phyloP scores from a whole-genome alignment of 1,140 invertebrate species.

The Trichogramma pretiosum region DNA sequence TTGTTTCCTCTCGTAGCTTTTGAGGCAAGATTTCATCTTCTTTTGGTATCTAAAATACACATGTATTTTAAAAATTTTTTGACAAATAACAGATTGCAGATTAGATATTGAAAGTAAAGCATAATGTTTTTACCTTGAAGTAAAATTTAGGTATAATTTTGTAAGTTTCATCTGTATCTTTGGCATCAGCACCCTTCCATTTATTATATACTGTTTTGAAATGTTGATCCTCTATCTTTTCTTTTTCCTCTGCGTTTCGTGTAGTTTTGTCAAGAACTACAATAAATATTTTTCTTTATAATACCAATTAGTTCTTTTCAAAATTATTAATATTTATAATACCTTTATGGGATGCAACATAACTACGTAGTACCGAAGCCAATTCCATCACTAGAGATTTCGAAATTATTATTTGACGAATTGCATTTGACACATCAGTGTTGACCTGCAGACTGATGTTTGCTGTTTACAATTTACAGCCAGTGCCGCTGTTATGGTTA shows the following conservation, averaged over 20 bases:
- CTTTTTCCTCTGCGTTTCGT: conserved; percentile 24
- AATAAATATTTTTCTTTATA: background rate
- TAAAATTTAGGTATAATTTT: conserved; percentile 68
- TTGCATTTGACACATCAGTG: no score
- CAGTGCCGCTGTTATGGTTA: no score
- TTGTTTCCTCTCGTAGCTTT: conserved; percentile 78
- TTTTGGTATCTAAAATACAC: conserved; percentile 51
- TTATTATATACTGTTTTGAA: conserved; percentile 50
- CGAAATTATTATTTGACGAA: no score
- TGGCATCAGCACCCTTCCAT: conserved; percentile 47
- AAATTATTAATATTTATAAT: no score
- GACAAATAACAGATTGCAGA: conserved; percentile 1
- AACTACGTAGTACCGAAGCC: no score
- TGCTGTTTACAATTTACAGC: no score
- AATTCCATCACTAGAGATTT: no score
- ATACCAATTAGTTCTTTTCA: background rate
- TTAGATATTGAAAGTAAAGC: conserved; percentile 3
- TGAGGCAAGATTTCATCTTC: conserved; percentile 67
- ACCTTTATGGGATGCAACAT: no score
- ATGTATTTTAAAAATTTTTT: background rate
- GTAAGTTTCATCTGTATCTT: conserved; percentile 35
- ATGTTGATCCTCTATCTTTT: conserved; percentile 43
- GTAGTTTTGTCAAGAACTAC: background rate
- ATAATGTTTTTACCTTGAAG: conserved; percentile 47
- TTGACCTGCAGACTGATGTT: no score